phyloP scores from a whole-genome alignment of 1,140 invertebrate species.

The Dinothrombium tinctorium region DNA sequence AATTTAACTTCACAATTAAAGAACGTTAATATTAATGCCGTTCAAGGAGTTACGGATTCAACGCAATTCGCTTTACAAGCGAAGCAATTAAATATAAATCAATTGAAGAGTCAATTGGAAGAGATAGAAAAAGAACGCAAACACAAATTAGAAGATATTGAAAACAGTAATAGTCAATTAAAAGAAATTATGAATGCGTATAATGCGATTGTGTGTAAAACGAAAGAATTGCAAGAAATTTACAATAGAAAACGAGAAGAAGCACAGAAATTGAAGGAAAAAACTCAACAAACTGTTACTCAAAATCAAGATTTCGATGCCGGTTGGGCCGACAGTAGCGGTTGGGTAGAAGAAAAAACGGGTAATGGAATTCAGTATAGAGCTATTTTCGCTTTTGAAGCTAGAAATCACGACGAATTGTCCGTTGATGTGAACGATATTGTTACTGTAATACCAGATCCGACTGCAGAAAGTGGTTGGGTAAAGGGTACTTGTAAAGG shows the following conservation, averaged over 20 bases:
- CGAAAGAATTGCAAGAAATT: conserved; percentile 1
- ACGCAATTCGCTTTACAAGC: conserved; percentile 13
- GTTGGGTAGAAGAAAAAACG: neutral
- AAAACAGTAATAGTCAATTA: conserved; percentile 52
- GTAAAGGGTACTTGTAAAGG: conserved; percentile 67
- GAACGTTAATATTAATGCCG: conserved; percentile 4
- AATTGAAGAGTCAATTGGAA: conserved; percentile 46
- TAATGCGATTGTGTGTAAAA: neutral
- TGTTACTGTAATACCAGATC: conserved; percentile 37
- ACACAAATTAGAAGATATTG: conserved; percentile 49
- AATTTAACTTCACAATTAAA: conserved; percentile 14
- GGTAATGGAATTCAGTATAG: conserved; percentile 32
- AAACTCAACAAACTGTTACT: neutral
- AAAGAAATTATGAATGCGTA: conserved; percentile 10
- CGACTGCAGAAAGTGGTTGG: conserved; percentile 76
- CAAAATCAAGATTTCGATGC: neutral
- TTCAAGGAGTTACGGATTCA: neutral
- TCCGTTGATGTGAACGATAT: conserved; percentile 80
- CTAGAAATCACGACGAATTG: conserved; percentile 76
- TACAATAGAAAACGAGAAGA: conserved; percentile 4
- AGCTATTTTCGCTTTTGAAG: conserved; percentile 78
- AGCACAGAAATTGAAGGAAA: neutral
- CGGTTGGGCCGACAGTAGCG: neutral
- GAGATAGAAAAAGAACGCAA: conserved; percentile 38
- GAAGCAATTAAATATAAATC: conserved; percentile 51